Percentiles rank a stretch among this genome's conserved stretches.
Conservation (phyloP, 2,888 invertebrate genomes). For the Prosopocoilus inquinatus region DNA sequence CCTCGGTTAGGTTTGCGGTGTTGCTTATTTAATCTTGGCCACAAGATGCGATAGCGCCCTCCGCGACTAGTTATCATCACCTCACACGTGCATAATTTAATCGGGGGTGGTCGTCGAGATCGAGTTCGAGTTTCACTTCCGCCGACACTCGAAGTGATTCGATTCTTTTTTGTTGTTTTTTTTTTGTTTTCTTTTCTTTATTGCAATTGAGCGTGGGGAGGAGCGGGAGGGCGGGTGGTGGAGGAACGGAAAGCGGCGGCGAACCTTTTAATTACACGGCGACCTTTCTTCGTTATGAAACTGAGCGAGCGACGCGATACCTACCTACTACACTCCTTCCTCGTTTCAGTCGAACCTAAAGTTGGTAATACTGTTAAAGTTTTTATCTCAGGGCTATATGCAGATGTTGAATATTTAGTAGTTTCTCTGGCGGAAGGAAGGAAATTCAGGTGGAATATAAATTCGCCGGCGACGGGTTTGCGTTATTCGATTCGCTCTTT, state of each 20-base stretch:
- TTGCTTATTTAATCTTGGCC: slow-evolving; percentile 31
- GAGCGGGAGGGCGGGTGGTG: neutral
- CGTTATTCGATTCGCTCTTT: too few species aligned
- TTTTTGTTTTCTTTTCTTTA: too few species aligned
- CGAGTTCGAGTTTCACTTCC: neutral
- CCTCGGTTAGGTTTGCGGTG: slow-evolving; percentile 29
- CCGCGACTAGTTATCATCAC: slow-evolving; percentile 20
- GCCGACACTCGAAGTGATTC: neutral
- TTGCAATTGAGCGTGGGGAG: too few species aligned
- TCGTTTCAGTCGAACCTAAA: slow-evolving; percentile 10
- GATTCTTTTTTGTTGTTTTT: too few species aligned
- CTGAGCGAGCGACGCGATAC: neutral
- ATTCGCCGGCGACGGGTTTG: too few species aligned
- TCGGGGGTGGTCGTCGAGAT: slow-evolving; percentile 4
- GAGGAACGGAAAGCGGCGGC: too few species aligned
- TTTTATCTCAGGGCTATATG: slow-evolving; percentile 10
- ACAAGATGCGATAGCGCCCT: slow-evolving; percentile 26
- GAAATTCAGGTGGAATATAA: too few species aligned
- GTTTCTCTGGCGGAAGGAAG: neutral
- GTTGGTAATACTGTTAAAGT: slow-evolving; percentile 17
- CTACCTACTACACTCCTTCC: neutral
- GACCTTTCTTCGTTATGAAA: slow-evolving; percentile 38
- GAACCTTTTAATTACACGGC: slow-evolving; percentile 36
- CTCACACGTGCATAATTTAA: too few species aligned
- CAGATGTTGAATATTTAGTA: slow-evolving; percentile 13